Conservation (phyloP, 35 echinoderm and acorn worm genomes). For the Patiria miniata region DNA sequence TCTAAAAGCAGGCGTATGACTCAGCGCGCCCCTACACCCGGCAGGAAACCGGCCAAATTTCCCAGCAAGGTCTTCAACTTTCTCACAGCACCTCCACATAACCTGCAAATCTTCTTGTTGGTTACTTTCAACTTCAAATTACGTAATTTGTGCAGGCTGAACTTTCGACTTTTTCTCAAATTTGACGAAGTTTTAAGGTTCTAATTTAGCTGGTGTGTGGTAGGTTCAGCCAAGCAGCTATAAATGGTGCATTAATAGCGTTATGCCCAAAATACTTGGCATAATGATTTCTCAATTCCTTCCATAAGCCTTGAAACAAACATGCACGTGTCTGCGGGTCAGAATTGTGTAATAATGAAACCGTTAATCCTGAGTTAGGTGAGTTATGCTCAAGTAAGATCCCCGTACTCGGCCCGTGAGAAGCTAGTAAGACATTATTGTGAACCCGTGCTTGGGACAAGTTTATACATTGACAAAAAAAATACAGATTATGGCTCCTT, state of each 20-base stretch:
- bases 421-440: too few species aligned
- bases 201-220: neutral
- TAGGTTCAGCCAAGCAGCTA: neutral
- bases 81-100: constrained; percentile 10
- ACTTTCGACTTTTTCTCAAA: neutral
- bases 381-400: too few species aligned
- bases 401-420: too few species aligned
- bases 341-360: too few species aligned
- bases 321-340: too few species aligned
- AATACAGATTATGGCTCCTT: too few species aligned
- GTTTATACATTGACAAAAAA: too few species aligned
- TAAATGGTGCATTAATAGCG: neutral
- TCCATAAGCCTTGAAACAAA: too few species aligned
- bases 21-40: neutral
- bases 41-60: constrained; percentile 8
- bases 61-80: constrained; percentile 1
- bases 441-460: too few species aligned
- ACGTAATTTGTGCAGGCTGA: neutral
- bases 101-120: too few species aligned
- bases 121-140: neutral
- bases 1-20: neutral
- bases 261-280: neutral
- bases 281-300: too few species aligned
- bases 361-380: too few species aligned
- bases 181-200: neutral